A percentile compares a stretch with the other conserved stretches of the same genome.
These are phyloP conservation scores for Crotalus horridus DNA, from an alignment of 2,113 vertebrate species.

Conservation along the genomic window DNA sequence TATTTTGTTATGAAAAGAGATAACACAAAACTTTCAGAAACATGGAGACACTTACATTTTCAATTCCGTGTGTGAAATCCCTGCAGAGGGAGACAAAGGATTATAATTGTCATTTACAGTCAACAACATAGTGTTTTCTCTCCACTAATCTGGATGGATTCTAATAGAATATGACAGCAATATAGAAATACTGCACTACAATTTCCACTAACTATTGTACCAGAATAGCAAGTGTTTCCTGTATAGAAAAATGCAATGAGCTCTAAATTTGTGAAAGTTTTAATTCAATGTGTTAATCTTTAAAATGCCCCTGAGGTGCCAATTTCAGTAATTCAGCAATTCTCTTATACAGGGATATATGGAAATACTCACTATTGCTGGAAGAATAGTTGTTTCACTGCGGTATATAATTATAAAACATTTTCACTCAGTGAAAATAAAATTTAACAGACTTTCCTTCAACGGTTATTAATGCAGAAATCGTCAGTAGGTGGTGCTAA, in stretches of 20 bases:
- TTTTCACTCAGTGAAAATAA: slow-evolving; percentile 8
- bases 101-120: background rate
- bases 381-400: background rate
- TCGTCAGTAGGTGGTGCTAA: slow-evolving; percentile 60
- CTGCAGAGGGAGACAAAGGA: background rate
- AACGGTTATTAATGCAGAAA: background rate
- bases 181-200: background rate
- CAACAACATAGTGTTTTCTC: background rate
- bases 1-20: background rate
- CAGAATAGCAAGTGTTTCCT: background rate
- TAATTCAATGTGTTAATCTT: background rate
- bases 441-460: background rate
- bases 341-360: background rate
- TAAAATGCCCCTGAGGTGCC: background rate
- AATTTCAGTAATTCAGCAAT: background rate
- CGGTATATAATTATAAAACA: background rate
- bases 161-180: background rate
- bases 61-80: background rate
- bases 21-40: background rate
- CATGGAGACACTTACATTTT: background rate
- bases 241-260: background rate
- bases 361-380: background rate
- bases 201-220: background rate
- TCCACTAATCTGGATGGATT: background rate
- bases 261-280: background rate